These are phyloP conservation scores for Pandemis heparana DNA, from an alignment of 2,888 invertebrate species.

Conservation along the genomic window DNA sequence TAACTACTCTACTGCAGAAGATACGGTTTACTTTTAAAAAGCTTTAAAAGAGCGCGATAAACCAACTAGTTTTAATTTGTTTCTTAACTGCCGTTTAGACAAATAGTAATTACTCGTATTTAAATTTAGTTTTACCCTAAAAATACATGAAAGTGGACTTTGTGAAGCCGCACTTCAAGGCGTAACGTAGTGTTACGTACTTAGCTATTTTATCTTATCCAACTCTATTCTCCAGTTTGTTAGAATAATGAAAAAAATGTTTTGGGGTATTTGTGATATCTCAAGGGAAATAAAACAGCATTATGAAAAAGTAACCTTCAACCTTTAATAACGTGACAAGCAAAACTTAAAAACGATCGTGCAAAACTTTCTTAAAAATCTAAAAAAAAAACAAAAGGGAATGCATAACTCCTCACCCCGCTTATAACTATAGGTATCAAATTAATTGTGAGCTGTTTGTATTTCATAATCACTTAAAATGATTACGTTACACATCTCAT, in stretches of 20 bases:
- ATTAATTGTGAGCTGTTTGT: conserved; percentile 47
- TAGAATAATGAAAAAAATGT: too few relatives aligned
- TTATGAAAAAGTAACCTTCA: conserved; percentile 23
- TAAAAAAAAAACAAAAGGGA: conserved; percentile 60
- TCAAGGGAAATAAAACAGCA: conserved; percentile 7
- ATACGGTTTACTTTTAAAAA: not conserved
- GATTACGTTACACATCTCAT: conserved; percentile 66
- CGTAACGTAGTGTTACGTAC: too few relatives aligned
- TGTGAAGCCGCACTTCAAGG: too few relatives aligned
- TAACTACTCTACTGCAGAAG: not conserved
- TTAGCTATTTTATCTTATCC: too few relatives aligned
- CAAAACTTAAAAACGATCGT: conserved; percentile 74
- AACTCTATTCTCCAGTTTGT: too few relatives aligned
- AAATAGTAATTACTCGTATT: not conserved
- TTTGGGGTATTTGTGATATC: not conserved
- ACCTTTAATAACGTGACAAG: conserved; percentile 70
- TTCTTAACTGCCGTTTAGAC: not conserved
- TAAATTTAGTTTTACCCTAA: not conserved
- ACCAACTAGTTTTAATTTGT: not conserved
- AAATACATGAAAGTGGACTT: not conserved
- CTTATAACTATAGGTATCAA: conserved; percentile 50
- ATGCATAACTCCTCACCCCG: conserved; percentile 47
- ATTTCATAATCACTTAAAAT: conserved; percentile 69
- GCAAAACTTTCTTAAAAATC: conserved; percentile 62
- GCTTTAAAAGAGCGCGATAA: not conserved